phyloP scores from a whole-genome alignment of 2,888 invertebrate species.

The Cephus nigrinus region DNA sequence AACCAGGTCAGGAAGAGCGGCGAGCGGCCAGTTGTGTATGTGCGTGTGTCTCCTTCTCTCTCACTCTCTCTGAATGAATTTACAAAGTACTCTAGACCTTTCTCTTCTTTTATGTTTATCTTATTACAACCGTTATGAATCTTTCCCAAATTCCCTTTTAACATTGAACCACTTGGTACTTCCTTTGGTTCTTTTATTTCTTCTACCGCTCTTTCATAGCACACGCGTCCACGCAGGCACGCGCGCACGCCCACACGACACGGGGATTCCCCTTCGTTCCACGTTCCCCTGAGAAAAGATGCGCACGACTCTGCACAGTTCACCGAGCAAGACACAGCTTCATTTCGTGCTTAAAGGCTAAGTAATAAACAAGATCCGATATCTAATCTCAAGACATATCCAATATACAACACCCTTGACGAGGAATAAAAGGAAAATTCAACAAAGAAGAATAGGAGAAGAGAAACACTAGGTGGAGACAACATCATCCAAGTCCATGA shows the following conservation, averaged over 20 bases:
- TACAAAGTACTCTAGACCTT: not conserved
- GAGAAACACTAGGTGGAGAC: not conserved
- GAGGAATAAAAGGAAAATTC: not conserved
- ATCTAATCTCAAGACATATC: not conserved
- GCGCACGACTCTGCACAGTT: not conserved
- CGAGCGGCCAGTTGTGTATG: not conserved
- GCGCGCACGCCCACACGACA: not conserved
- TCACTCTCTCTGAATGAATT: not conserved
- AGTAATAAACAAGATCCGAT: not conserved
- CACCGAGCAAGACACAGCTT: not conserved
- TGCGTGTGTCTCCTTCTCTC: not conserved
- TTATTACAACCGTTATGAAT: not conserved
- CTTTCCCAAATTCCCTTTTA: not conserved
- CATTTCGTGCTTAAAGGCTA: not conserved
- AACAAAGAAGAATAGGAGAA: slow-evolving; percentile 4
- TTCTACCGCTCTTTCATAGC: not conserved
- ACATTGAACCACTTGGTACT: not conserved
- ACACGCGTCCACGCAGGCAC: not conserved
- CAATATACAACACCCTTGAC: slow-evolving; percentile 3
- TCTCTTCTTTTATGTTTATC: not conserved
- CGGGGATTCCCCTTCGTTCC: not conserved
- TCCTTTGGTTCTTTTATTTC: not conserved
- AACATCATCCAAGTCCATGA: not conserved
- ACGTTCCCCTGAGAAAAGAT: not conserved
- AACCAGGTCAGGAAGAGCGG: slow-evolving; percentile 5